Percentiles rank a stretch among this genome's conserved stretches.
phyloP scores from a whole-genome alignment of 92 coral and sea anemone species.

The Porites lobata region DNA sequence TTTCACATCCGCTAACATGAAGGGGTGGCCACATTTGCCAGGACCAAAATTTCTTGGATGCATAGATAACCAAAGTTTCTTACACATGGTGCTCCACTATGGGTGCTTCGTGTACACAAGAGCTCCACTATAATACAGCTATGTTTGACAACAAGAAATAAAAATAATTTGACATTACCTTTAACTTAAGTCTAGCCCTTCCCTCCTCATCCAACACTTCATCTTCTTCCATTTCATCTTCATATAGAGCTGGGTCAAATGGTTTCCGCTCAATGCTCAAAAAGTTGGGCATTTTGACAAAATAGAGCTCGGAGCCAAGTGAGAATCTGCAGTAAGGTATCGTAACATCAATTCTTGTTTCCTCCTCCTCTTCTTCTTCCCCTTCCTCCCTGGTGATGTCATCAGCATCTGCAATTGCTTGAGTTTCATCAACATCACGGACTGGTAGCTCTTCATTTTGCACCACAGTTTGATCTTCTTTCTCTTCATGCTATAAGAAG shows the following conservation, averaged over 20 bases:
- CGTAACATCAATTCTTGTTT: slow-evolving; percentile 93
- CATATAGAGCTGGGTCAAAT: slow-evolving; percentile 87
- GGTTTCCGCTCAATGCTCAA: slow-evolving; percentile 98
- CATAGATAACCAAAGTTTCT: no score
- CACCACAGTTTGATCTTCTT: slow-evolving; percentile 5
- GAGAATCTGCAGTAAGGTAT: slow-evolving; percentile 93
- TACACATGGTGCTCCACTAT: no score
- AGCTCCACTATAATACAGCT: no score
- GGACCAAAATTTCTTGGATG: no score
- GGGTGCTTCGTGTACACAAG: no score
- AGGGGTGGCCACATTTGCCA: no score
- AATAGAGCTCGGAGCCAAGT: slow-evolving; percentile 90
- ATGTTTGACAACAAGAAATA: no score
- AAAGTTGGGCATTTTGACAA: slow-evolving; percentile 97
- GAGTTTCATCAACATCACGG: slow-evolving; percentile 28
- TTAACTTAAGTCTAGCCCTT: slow-evolving; percentile 93
- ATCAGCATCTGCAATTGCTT: slow-evolving; percentile 10
- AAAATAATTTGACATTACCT: slow-evolving; percentile 55
- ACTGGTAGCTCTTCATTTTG: slow-evolving; percentile 46
- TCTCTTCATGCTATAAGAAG: slow-evolving; percentile 33
- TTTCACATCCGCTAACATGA: no score
- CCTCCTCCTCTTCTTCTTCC: slow-evolving; percentile 85
- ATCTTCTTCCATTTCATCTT: slow-evolving; percentile 98
- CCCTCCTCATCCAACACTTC: slow-evolving; percentile 99
- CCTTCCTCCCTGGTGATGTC: slow-evolving; percentile 47